phyloP scores from a whole-genome alignment of 1,140 invertebrate genomes.

The Drosophila lacertosa region DNA sequence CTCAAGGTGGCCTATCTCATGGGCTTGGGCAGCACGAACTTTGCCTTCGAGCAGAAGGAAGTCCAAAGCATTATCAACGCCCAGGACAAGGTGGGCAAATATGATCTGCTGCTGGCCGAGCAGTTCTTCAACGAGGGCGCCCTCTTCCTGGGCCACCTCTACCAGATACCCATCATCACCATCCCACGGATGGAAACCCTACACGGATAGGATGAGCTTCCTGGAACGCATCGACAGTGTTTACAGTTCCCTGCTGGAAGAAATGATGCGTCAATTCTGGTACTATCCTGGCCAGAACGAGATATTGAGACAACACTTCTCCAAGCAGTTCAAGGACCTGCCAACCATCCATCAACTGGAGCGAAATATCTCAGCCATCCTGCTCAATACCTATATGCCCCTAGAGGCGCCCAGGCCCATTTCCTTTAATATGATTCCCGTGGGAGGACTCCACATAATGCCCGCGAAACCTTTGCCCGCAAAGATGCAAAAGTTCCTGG shows the following conservation, averaged over 20 bases:
- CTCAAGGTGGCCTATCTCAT: conserved; percentile 14
- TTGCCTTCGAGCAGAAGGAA: conserved; percentile 75
- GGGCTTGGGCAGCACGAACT: conserved; percentile 62
- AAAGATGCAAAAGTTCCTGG: conserved; percentile 74
- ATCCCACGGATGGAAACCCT: conserved; percentile 59
- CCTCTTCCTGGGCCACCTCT: conserved; percentile 78
- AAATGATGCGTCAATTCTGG: conserved; percentile 45
- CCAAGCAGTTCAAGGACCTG: conserved; percentile 34
- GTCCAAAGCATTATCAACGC: conserved; percentile 78
- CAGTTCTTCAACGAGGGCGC: conserved; percentile 83
- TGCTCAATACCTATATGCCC: conserved; percentile 85
- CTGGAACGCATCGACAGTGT: conserved; percentile 78
- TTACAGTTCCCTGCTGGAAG: conserved; percentile 45
- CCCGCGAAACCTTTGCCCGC: conserved; percentile 75
- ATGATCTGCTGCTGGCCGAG: conserved; percentile 83
- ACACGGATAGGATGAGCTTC: conserved; percentile 74
- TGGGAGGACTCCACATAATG: conserved; percentile 85
- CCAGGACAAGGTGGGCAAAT: conserved; percentile 71
- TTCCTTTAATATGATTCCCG: conserved; percentile 84
- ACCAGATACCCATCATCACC: conserved; percentile 79
- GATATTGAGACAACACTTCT: conserved; percentile 69
- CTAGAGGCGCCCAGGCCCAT: conserved; percentile 83
- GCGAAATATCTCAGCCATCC: conserved; percentile 85
- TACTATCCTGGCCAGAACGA: conserved; percentile 71
- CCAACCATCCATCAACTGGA: conserved; percentile 84